Evolutionary conservation across 2,797 vertebrate species (phyloP), one percentile per base, ranked within the genome.

Genomic region (Rhinichthys osculus): DNA sequence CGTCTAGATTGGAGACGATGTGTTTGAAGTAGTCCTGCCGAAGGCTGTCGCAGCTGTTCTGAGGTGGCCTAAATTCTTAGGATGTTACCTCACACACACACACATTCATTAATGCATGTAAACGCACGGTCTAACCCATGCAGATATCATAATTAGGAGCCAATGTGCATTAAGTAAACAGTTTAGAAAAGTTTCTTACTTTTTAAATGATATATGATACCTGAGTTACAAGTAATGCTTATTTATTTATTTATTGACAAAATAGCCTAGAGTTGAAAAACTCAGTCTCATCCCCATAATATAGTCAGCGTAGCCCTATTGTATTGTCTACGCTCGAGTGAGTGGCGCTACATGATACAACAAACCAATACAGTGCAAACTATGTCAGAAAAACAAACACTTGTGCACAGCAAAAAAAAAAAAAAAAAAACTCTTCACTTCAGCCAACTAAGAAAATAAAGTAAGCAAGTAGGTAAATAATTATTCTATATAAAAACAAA

Each of bases 41-140:
- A 52, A 69, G 87, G 85, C 70, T 66, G 50, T 69, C 27, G 54
- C 87, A 88, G 89, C 74, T 88, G 82, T 86, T 89, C 62, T 73
- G 83, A 42, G 73, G 80, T 64, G 62, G 72, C 54, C 50, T 84
- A 64, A 81, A 74, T 87, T 74, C 52, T 84, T 40, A 78, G 30
- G 44, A 44, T 40, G 67, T 78, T 54, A 50, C 38, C 47, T 73
- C 85, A 87, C n/a, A n/a, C 54, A 59, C 72, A 67, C 30, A 42
- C 62, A 14, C 44, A 81, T 40, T 76, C 83, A 82, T 52, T 52
- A 52, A 71, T 62, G 8, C 50, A 79, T n/a, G 10, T 6, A 77
- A 44, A 78, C 38, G 11, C 50, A 23, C 30, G n/a, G n/a, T 33
- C 7, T 57, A 33, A 86, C 17, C 14, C 47, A 44, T 69, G 23